Conservation (phyloP, 2,797 vertebrate genomes). For the Liasis olivaceus region DNA sequence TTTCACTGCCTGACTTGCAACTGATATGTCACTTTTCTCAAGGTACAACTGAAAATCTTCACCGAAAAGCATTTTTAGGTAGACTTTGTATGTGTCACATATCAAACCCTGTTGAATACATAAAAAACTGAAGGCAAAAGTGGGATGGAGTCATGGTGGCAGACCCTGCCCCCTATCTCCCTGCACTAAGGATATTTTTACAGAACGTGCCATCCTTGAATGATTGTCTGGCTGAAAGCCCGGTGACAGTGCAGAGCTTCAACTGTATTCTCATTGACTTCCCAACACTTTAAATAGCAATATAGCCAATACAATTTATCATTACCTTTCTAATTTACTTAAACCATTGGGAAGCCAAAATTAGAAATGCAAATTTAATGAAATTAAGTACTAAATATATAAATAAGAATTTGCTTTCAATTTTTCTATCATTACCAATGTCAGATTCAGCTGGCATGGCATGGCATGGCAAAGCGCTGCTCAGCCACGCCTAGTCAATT, state of each 20-base stretch:
- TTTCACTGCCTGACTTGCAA: background rate
- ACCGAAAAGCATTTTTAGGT: background rate
- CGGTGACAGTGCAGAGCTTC: background rate
- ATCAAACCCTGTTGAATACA: background rate
- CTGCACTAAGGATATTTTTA: background rate
- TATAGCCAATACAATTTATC: background rate
- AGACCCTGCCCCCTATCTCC: background rate
- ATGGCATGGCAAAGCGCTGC: no score
- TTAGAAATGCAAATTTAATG: background rate
- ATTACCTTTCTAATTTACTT: background rate
- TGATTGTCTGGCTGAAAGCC: background rate
- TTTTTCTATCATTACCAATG: background rate
- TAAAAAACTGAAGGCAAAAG: background rate
- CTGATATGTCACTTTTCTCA: background rate
- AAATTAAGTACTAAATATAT: background rate
- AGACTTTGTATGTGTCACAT: background rate
- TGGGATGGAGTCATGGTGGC: background rate
- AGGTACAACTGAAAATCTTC: background rate
- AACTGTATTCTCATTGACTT: background rate
- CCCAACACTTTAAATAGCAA: background rate
- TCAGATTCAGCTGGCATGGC: no score
- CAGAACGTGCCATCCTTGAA: background rate
- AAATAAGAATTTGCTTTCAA: background rate
- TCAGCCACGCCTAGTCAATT: no score
- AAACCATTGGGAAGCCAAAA: background rate